Conservation (phyloP, 2,888 invertebrate species). For the Lycocerus yunnanus region DNA sequence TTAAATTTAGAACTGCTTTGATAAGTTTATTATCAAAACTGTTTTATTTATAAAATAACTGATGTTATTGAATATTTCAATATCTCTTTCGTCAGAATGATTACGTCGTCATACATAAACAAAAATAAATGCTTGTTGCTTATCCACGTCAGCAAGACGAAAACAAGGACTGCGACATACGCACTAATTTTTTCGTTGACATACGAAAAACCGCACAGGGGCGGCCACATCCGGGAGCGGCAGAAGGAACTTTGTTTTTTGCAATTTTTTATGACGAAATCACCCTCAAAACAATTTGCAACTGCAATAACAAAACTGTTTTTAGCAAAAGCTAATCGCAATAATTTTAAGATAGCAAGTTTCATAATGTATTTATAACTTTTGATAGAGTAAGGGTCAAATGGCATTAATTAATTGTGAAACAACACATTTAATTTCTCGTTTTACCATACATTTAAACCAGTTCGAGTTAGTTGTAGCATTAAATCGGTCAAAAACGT, state of each 20-base stretch:
- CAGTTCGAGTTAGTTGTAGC: background rate
- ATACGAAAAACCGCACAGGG: too few relatives aligned
- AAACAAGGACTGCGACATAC: background rate
- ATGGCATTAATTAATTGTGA: background rate
- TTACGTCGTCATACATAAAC: background rate
- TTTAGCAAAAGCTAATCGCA: background rate
- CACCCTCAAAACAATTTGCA: background rate
- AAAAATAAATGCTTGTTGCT: background rate
- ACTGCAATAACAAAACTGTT: background rate
- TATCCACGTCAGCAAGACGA: background rate
- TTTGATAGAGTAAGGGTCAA: background rate
- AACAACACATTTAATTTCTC: background rate
- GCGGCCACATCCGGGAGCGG: too few relatives aligned
- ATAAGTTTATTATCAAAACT: background rate
- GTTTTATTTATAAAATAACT: background rate
- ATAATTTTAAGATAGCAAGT: background rate
- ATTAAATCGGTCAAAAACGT: background rate
- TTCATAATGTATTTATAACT: background rate
- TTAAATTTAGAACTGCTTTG: background rate
- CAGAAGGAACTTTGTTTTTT: background rate
- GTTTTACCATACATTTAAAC: background rate
- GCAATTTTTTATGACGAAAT: background rate
- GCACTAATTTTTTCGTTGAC: background rate
- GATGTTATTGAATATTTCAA: background rate
- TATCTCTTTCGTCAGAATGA: background rate